These are phyloP conservation scores for Eurois occulta DNA, from an alignment of 2,888 invertebrate genomes.

Conservation along the genomic window DNA sequence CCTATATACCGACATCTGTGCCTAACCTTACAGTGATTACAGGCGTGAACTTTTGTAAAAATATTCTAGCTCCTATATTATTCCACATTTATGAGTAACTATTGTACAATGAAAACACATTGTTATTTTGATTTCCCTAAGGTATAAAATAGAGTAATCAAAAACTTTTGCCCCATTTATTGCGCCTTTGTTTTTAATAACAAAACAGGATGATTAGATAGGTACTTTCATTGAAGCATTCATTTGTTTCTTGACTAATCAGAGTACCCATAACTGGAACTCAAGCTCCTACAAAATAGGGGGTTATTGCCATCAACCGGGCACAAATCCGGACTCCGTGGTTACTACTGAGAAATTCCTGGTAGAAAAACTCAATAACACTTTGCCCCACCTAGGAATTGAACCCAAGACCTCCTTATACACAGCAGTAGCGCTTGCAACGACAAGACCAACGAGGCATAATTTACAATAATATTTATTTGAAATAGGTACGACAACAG, in stretches of 20 bases:
- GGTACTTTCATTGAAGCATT: not conserved
- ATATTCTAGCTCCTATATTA: not conserved
- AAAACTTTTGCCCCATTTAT: not conserved
- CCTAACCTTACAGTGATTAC: not conserved
- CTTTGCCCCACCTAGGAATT: not conserved
- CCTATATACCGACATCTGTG: not conserved
- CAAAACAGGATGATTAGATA: not conserved
- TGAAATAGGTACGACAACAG: too few relatives aligned
- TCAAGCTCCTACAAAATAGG: too few relatives aligned
- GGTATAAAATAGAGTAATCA: not conserved
- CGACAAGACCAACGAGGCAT: not conserved
- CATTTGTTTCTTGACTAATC: not conserved
- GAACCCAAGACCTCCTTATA: not conserved
- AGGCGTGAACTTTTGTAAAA: not conserved
- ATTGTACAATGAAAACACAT: conserved; percentile 6
- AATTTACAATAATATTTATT: not conserved
- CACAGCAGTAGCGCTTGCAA: not conserved
- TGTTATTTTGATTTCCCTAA: conserved; percentile 8
- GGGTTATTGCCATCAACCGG: not conserved
- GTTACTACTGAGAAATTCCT: not conserved
- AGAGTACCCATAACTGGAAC: not conserved
- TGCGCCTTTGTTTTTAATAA: not conserved
- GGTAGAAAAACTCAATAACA: not conserved
- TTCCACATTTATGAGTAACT: not conserved
- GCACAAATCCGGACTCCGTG: not conserved